Conservation (phyloP, 2,797 vertebrate genomes). For the Channa striata region DNA sequence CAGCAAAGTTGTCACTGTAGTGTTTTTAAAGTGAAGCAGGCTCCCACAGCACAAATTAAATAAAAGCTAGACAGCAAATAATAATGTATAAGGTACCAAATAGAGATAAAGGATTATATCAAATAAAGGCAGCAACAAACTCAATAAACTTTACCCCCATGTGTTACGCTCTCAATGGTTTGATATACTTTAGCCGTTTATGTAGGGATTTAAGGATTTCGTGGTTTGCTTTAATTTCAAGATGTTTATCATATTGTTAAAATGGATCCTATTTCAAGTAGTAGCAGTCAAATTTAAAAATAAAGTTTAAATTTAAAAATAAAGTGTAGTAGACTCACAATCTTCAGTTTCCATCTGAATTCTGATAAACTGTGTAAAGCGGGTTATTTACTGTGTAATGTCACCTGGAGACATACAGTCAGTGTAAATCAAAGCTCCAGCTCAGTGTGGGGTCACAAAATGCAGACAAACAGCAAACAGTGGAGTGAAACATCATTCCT, state of each 20-base stretch:
- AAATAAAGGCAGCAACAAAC: too few relatives aligned
- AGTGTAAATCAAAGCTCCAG: constrained; percentile 57
- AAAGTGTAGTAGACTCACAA: constrained; percentile 9
- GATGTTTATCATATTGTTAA: constrained; percentile 2
- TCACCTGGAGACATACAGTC: constrained; percentile 31
- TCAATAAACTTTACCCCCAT: neutral
- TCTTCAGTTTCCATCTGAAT: constrained; percentile 43
- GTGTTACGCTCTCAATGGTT: neutral
- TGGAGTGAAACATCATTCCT: too few relatives aligned
- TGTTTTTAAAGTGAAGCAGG: constrained; percentile 32
- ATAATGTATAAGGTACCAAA: too few relatives aligned
- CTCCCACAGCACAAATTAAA: neutral
- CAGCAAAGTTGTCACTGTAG: constrained; percentile 9
- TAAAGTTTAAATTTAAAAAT: constrained; percentile 40
- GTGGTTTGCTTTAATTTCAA: constrained; percentile 1
- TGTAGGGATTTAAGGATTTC: neutral
- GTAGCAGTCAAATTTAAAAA: constrained; percentile 22
- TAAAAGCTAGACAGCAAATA: neutral
- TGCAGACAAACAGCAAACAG: neutral
- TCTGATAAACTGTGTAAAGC: constrained; percentile 34
- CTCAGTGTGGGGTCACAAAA: constrained; percentile 58
- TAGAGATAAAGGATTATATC: neutral
- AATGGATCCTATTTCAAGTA: neutral
- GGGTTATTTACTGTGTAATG: constrained; percentile 66
- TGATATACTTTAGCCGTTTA: neutral